These are phyloP conservation scores for Parazoanthus darwini DNA, from an alignment of 92 coral and sea anemone species.

Conservation along the genomic window DNA sequence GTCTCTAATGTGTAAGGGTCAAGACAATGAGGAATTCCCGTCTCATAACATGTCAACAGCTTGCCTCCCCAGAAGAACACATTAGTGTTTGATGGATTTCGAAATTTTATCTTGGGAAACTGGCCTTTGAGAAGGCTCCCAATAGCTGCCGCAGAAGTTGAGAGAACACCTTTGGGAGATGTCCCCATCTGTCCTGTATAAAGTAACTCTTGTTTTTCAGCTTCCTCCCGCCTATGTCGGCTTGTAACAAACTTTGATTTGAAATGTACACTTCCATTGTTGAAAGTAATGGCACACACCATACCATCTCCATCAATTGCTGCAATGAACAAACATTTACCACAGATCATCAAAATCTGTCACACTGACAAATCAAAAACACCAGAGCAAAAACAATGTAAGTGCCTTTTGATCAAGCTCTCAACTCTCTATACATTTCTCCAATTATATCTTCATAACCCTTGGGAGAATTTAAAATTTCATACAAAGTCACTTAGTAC, in stretches of 20 bases:
- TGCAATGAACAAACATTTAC: constrained; percentile 12
- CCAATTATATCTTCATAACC: too few species aligned
- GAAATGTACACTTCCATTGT: constrained; percentile 78
- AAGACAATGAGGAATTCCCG: constrained; percentile 74
- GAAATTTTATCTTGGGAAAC: constrained; percentile 52
- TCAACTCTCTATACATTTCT: too few species aligned
- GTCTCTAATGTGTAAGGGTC: constrained; percentile 83
- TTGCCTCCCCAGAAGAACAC: constrained; percentile 93
- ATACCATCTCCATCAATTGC: constrained; percentile 96
- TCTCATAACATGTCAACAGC: constrained; percentile 84
- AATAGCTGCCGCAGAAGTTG: constrained; percentile 39
- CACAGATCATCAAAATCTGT: not conserved
- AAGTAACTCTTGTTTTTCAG: constrained; percentile 42
- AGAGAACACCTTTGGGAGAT: constrained; percentile 31
- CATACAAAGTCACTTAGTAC: too few species aligned
- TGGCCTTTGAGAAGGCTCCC: constrained; percentile 57
- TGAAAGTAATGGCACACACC: constrained; percentile 85
- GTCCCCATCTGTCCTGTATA: constrained; percentile 88
- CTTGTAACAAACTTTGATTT: constrained; percentile 79
- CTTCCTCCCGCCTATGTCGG: constrained; percentile 68
- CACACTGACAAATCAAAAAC: not conserved
- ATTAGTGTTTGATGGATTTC: constrained; percentile 89
- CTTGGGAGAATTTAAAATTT: too few species aligned
- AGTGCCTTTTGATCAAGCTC: too few species aligned
- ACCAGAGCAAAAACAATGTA: not conserved